A percentile compares a stretch with the other conserved stretches of the same genome.
Conservation (phyloP, 23 tunicate species). For the Clavelina lepadiformis region DNA sequence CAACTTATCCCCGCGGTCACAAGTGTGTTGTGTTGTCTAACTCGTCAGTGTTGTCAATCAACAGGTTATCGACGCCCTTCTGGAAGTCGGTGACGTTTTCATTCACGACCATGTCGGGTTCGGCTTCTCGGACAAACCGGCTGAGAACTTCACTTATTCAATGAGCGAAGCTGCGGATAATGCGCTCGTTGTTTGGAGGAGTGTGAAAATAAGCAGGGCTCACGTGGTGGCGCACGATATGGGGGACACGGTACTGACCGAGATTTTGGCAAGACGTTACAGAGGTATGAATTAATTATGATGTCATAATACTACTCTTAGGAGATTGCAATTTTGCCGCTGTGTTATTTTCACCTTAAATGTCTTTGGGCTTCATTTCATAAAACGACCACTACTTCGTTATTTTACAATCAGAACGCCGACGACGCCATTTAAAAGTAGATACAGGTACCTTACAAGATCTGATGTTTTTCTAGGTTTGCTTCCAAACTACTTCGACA, state of each 20-base stretch:
- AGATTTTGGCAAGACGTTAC: conserved; percentile 74
- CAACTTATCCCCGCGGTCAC: too few relatives aligned
- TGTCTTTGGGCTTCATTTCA: too few relatives aligned
- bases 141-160: conserved; percentile 76
- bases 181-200: conserved; percentile 50
- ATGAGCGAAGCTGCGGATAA: conserved; percentile 86
- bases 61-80: conserved; percentile 56
- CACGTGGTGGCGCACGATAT: conserved; percentile 93
- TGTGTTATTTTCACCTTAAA: too few relatives aligned
- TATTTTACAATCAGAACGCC: too few relatives aligned
- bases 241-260: conserved; percentile 95
- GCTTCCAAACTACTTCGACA: conserved; percentile 64
- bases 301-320: neutral
- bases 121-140: conserved; percentile 94
- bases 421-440: neutral
- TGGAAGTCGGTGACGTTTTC: conserved; percentile 62
- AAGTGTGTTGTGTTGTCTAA: too few relatives aligned
- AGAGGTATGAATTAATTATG: conserved; percentile 23
- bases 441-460: neutral
- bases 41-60: too few relatives aligned
- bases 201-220: conserved; percentile 41
- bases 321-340: neutral
- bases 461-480: conserved; percentile 23
- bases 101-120: conserved; percentile 95
- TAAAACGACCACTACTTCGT: too few relatives aligned